These are phyloP conservation scores for Phymanthus crucifer DNA, from an alignment of 92 coral and sea anemone species.

Conservation along the genomic window DNA sequence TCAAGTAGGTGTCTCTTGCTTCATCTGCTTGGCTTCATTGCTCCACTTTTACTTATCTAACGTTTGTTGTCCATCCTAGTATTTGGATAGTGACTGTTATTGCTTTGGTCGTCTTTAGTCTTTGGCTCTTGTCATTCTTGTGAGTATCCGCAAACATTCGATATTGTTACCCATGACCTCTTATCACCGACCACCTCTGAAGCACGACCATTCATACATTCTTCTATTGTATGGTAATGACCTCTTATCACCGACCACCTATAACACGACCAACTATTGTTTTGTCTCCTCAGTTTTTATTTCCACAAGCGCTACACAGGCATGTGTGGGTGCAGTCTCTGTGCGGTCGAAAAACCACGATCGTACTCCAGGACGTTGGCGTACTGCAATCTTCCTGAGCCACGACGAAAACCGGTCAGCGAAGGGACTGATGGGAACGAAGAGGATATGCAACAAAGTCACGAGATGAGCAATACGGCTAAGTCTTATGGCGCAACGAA, in stretches of 20 bases:
- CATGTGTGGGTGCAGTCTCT: conserved; percentile 70
- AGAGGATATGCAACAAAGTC: conserved; percentile 6
- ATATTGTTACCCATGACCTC: not conserved
- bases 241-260: not conserved
- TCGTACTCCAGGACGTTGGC: conserved; percentile 43
- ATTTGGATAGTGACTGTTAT: conserved; percentile 74
- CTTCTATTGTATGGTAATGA: not conserved
- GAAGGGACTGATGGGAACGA: too few relatives aligned
- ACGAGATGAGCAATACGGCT: conserved; percentile 21
- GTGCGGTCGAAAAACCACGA: conserved; percentile 75
- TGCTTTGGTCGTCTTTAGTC: conserved; percentile 54
- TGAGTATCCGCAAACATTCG: conserved; percentile 35
- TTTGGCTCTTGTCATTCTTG: conserved; percentile 78
- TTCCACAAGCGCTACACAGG: conserved; percentile 81
- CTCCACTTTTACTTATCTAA: not conserved
- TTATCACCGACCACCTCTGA: not conserved
- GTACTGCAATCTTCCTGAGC: conserved; percentile 38
- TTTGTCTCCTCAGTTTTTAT: conserved; percentile 54
- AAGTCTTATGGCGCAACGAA: conserved; percentile 9
- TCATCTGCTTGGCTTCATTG: too few relatives aligned
- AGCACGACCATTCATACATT: not conserved
- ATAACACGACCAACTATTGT: not conserved
- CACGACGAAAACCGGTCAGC: not conserved
- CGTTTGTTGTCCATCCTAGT: conserved; percentile 19
- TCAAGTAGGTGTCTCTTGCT: conserved; percentile 46